Percentiles rank a stretch among this genome's conserved stretches.
These are phyloP conservation scores for Drosophila tani DNA, from an alignment of 1,140 invertebrate genomes.

Conservation along the genomic window DNA sequence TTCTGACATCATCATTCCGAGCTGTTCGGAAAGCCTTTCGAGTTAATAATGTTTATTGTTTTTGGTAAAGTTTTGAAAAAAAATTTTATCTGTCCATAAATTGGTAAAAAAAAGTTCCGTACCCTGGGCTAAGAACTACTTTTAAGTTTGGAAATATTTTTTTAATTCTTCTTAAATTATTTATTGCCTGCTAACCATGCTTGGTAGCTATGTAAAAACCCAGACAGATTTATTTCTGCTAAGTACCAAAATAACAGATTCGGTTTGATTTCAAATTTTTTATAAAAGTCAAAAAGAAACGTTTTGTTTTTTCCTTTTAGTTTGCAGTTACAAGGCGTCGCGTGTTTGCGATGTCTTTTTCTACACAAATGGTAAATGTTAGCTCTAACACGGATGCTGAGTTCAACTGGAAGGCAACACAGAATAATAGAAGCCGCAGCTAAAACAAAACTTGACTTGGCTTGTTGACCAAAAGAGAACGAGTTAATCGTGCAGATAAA, in stretches of 20 bases:
- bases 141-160: too few species aligned
- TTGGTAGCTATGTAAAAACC: too few species aligned
- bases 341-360: slow-evolving; percentile 5
- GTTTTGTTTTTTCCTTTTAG: background rate
- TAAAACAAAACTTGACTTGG: slow-evolving; percentile 32
- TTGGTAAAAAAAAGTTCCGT: too few species aligned
- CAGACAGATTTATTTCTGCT: too few species aligned
- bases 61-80: background rate
- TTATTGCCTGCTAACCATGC: too few species aligned
- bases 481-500: slow-evolving; percentile 66
- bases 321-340: slow-evolving; percentile 3
- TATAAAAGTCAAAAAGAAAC: too few species aligned
- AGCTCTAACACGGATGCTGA: slow-evolving; percentile 26
- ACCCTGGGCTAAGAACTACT: too few species aligned
- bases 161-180: too few species aligned
- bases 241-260: too few species aligned
- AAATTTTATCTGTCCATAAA: too few species aligned
- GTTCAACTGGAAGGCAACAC: slow-evolving; percentile 11
- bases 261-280: too few species aligned
- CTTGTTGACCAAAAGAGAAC: slow-evolving; percentile 42
- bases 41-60: background rate
- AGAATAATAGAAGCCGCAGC: slow-evolving; percentile 13
- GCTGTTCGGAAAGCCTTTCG: background rate
- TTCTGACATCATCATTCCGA: slow-evolving; percentile 31
- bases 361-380: background rate